phyloP scores from a whole-genome alignment of 2,888 invertebrate species.

The Nezara viridula region DNA sequence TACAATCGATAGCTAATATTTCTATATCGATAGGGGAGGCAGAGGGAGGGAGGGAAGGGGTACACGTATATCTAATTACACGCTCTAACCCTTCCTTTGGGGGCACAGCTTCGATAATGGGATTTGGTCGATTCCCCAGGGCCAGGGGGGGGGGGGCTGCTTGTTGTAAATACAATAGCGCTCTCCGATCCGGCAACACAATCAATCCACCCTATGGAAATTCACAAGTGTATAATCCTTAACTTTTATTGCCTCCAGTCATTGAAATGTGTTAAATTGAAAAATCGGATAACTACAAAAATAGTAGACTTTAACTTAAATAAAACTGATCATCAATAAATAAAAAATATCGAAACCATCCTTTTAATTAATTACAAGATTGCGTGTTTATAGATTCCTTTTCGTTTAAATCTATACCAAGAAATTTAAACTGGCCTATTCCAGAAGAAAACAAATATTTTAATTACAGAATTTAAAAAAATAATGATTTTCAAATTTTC shows the following conservation, averaged over 20 bases:
- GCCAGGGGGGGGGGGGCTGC: background rate
- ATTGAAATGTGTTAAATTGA: background rate
- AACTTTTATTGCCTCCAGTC: background rate
- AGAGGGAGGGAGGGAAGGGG: background rate
- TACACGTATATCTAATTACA: conserved; percentile 54
- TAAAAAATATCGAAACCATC: too few relatives aligned
- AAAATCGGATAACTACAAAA: too few relatives aligned
- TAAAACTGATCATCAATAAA: too few relatives aligned
- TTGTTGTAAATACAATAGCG: conserved; percentile 16
- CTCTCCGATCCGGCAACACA: background rate
- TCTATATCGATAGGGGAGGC: background rate
- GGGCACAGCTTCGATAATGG: conserved; percentile 40
- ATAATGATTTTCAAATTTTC: too few relatives aligned
- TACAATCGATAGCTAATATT: conserved; percentile 27
- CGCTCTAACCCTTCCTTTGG: conserved; percentile 8
- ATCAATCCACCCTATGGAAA: background rate
- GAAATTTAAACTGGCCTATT: too few relatives aligned
- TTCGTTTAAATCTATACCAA: too few relatives aligned
- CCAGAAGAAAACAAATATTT: too few relatives aligned
- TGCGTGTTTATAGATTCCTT: too few relatives aligned
- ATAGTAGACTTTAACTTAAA: too few relatives aligned
- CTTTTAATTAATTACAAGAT: too few relatives aligned
- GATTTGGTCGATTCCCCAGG: conserved; percentile 17
- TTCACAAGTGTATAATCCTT: background rate
- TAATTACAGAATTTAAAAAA: too few relatives aligned